Conservation (phyloP, 2,113 vertebrate genomes). For the Muscicapa adusta region DNA sequence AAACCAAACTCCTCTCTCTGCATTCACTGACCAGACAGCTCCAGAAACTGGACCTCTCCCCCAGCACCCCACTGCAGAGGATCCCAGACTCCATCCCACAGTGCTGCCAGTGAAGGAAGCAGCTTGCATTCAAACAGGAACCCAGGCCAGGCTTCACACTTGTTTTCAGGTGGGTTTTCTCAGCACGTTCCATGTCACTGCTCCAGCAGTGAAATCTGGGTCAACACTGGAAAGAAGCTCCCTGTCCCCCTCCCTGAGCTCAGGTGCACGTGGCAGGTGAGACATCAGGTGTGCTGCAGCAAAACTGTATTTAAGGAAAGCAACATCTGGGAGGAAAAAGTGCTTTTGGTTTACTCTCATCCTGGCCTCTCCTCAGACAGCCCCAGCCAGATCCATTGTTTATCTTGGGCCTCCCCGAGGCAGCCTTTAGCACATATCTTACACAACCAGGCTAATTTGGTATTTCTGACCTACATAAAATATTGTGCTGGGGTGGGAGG, state of each 20-base stretch:
- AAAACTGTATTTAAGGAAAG: not conserved
- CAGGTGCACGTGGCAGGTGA: not conserved
- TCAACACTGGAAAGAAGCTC: not conserved
- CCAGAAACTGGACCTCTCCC: not conserved
- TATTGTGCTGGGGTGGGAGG: not conserved
- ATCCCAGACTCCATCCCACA: not conserved
- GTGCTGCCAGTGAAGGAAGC: not conserved
- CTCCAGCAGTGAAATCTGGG: not conserved
- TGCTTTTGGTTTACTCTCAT: not conserved
- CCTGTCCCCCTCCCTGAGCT: not conserved
- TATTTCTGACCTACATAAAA: conserved; percentile 50
- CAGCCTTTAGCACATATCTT: conserved; percentile 18
- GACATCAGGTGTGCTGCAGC: not conserved
- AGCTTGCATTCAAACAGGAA: not conserved
- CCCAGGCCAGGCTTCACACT: not conserved
- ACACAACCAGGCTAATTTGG: conserved; percentile 26
- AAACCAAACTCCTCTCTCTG: not conserved
- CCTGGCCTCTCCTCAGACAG: not conserved
- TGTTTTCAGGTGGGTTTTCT: not conserved
- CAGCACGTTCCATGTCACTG: not conserved
- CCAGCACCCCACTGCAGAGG: not conserved
- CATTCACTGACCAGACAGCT: not conserved
- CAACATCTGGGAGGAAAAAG: not conserved
- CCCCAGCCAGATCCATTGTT: not conserved
- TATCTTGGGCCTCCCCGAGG: not conserved